phyloP scores from a whole-genome alignment of 2,797 vertebrate species.

The Myripristis jacobus region DNA sequence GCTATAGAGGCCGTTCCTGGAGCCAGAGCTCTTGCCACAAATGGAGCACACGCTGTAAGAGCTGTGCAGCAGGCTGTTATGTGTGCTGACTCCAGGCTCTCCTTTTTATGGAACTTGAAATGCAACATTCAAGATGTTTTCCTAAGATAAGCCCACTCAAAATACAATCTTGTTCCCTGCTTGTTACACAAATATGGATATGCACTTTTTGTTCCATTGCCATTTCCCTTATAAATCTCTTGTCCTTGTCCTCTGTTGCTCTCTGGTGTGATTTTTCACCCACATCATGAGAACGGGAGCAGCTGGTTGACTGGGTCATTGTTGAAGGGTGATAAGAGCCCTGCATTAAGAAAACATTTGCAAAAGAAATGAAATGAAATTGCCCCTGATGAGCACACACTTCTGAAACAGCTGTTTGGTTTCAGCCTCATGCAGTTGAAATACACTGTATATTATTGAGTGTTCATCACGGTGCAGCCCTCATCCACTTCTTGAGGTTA shows the following conservation, averaged over 20 bases:
- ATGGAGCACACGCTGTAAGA: slow-evolving; percentile 33
- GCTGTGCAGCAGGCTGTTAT: slow-evolving; percentile 20
- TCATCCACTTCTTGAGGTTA: no score
- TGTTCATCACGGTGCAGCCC: not conserved
- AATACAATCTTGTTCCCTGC: not conserved
- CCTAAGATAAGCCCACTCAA: not conserved
- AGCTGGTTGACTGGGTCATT: not conserved
- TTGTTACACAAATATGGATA: not conserved
- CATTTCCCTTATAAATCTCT: not conserved
- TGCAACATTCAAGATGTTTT: not conserved
- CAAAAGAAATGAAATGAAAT: not conserved
- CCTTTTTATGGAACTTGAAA: slow-evolving; percentile 19
- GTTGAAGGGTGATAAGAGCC: not conserved
- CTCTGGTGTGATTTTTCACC: not conserved
- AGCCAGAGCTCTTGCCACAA: slow-evolving; percentile 40
- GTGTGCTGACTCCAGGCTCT: slow-evolving; percentile 2
- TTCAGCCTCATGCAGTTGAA: not conserved
- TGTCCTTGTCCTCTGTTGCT: not conserved
- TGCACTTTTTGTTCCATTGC: not conserved
- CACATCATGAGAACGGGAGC: not conserved
- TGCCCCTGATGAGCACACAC: not conserved
- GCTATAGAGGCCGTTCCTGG: not conserved
- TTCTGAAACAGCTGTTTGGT: not conserved
- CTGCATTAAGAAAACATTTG: not conserved
- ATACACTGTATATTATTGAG: not conserved